Conservation (phyloP, 2,888 invertebrate genomes). For the Andrena chrysosceles region DNA sequence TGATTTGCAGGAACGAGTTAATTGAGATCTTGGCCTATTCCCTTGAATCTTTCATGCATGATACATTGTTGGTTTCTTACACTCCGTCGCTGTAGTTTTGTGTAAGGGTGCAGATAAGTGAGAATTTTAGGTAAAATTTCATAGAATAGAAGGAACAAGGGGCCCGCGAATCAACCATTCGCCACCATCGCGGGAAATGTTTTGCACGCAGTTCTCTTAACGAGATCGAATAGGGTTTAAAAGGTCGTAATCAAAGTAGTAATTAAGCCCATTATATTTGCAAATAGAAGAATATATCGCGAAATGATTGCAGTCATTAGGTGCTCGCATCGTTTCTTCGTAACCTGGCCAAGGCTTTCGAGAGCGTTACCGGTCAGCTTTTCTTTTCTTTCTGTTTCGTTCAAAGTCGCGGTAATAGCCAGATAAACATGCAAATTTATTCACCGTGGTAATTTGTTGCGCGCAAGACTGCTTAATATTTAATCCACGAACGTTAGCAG, state of each 20-base stretch:
- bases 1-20: constrained; percentile 12
- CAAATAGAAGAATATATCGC: constrained; percentile 13
- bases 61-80: background rate
- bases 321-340: constrained; percentile 6
- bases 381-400: constrained; percentile 34
- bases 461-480: constrained; percentile 52
- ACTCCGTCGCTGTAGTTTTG: background rate
- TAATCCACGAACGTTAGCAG: constrained; percentile 33
- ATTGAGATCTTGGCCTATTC: background rate
- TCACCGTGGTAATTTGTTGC: constrained; percentile 57
- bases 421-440: constrained; percentile 68
- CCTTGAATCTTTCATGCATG: background rate
- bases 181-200: too few species aligned
- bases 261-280: background rate
- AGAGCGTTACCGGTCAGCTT: constrained; percentile 11
- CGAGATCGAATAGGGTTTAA: too few species aligned
- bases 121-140: too few species aligned
- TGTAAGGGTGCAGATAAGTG: too few species aligned
- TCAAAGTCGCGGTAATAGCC: constrained; percentile 56
- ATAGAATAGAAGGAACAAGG: too few species aligned
- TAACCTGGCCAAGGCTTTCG: constrained; percentile 9
- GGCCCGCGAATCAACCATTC: too few species aligned
- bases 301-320: background rate
- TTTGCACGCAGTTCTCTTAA: too few species aligned
- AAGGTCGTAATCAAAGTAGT: background rate